Evolutionary conservation across 2,113 vertebrate genomes (phyloP).

Genomic region (Mola mola): DNA sequence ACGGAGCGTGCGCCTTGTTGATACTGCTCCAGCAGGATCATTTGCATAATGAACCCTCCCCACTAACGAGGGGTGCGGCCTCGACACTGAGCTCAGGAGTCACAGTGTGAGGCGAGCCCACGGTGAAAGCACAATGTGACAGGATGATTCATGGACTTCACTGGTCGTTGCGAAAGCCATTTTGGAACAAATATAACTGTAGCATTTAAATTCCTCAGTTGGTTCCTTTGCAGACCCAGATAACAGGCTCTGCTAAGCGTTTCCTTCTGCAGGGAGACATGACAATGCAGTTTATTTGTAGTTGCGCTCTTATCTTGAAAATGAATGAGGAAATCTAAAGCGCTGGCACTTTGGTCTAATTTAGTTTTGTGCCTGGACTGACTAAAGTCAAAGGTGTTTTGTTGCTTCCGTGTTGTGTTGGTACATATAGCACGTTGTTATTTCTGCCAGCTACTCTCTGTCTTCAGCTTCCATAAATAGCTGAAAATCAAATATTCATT

Average conservation of each 20-base stretch:
- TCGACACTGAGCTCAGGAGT: slow-evolving; percentile 66
- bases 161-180: slow-evolving; percentile 47
- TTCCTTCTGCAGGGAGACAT: slow-evolving; percentile 34
- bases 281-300: slow-evolving; percentile 50
- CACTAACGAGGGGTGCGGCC: slow-evolving; percentile 81
- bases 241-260: slow-evolving; percentile 26
- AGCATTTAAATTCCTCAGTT: slow-evolving; percentile 49
- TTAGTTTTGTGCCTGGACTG: slow-evolving; percentile 36
- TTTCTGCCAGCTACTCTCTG: slow-evolving; percentile 30
- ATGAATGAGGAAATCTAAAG: slow-evolving; percentile 40
- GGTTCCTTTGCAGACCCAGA: slow-evolving; percentile 23
- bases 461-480: slow-evolving; percentile 56
- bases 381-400: slow-evolving; percentile 26
- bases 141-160: slow-evolving; percentile 68
- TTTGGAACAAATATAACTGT: slow-evolving; percentile 49
- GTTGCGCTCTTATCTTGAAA: slow-evolving; percentile 35
- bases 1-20: slow-evolving; percentile 93
- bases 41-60: slow-evolving; percentile 91
- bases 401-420: not conserved
- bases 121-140: slow-evolving; percentile 59
- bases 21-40: slow-evolving; percentile 91
- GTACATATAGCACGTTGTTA: slow-evolving; percentile 23
- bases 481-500: slow-evolving; percentile 61
- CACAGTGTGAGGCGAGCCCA: slow-evolving; percentile 60
- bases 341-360: slow-evolving; percentile 41